Evolutionary conservation across 2,888 invertebrate genomes (phyloP).

Genomic region (Ophion costatus): DNA sequence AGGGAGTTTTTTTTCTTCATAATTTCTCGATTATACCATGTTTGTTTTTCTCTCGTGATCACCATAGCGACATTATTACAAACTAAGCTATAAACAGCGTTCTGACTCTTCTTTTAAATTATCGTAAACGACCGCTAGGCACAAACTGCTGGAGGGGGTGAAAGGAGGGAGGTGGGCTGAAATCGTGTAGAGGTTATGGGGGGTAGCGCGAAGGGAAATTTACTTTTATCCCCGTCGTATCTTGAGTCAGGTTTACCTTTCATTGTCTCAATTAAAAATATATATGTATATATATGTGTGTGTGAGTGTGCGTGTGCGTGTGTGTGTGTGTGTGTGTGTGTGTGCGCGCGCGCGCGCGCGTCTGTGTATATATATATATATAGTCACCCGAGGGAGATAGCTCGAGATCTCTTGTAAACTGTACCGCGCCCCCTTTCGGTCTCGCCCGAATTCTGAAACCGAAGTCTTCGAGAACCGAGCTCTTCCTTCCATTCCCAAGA

Average conservation of each 20-base stretch:
- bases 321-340: slow-evolving; percentile 34
- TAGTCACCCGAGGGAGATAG: slow-evolving; percentile 58
- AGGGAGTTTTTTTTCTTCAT: slow-evolving; percentile 34
- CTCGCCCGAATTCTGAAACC: slow-evolving; percentile 2
- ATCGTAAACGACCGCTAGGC: slow-evolving; percentile 55
- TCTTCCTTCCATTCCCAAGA: neutral
- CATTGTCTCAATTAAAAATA: slow-evolving; percentile 54
- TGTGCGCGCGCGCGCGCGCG: neutral
- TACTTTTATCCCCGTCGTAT: slow-evolving; percentile 50
- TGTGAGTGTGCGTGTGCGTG: slow-evolving; percentile 33
- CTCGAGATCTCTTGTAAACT: slow-evolving; percentile 55
- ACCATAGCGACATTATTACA: slow-evolving; percentile 44
- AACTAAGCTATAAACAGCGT: slow-evolving; percentile 65
- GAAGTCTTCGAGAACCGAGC: neutral
- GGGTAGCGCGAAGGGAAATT: neutral
- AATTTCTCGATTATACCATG: slow-evolving; percentile 49
- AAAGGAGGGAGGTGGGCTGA: neutral
- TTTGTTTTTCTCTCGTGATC: slow-evolving; percentile 18
- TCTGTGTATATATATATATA: slow-evolving; percentile 45
- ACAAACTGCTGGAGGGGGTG: slow-evolving; percentile 52
- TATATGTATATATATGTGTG: slow-evolving; percentile 47
- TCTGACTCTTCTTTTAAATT: slow-evolving; percentile 34
- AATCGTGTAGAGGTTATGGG: slow-evolving; percentile 31
- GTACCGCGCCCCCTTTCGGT: slow-evolving; percentile 25
- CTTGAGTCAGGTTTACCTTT: slow-evolving; percentile 35